phyloP scores from a whole-genome alignment of 1,140 invertebrate species.

The Carposina sasakii region DNA sequence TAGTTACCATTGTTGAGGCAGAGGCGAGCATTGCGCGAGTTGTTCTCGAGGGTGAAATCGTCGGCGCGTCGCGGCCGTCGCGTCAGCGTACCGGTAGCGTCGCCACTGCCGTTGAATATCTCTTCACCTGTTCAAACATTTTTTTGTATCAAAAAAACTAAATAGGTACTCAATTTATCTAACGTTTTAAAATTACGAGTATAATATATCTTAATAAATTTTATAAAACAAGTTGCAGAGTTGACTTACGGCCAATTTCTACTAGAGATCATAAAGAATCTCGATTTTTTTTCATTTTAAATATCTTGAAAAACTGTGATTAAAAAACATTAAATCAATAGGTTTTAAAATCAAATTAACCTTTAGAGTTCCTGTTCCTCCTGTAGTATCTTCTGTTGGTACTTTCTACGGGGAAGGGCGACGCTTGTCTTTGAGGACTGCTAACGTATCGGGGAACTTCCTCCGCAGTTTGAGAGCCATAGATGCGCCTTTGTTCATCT shows the following conservation, averaged over 20 bases:
- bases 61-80: conserved; percentile 46
- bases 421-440: conserved; percentile 76
- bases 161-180: too few species aligned
- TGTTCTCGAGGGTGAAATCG: conserved; percentile 48
- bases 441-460: conserved; percentile 53
- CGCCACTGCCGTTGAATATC: conserved; percentile 41
- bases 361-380: conserved; percentile 70
- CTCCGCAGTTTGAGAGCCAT: conserved; percentile 51
- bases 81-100: conserved; percentile 43
- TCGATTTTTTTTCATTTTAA: too few species aligned
- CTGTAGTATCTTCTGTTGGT: conserved; percentile 73
- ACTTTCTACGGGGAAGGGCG: conserved; percentile 79
- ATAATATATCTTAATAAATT: too few species aligned
- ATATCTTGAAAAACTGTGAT: too few species aligned
- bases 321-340: too few species aligned
- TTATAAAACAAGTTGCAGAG: too few species aligned
- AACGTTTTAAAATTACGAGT: too few species aligned
- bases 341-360: conserved; percentile 26
- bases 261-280: too few species aligned
- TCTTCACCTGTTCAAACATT: conserved; percentile 66
- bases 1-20: conserved; percentile 49
- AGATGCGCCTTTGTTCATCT: conserved; percentile 62
- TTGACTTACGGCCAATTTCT: too few species aligned
- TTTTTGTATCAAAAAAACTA: too few species aligned
- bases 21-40: conserved; percentile 38